Percentiles rank a stretch among this genome's conserved stretches.
These are phyloP conservation scores for Sphaerophoria rueppellii DNA, from an alignment of 2,888 invertebrate genomes.

Conservation along the genomic window DNA sequence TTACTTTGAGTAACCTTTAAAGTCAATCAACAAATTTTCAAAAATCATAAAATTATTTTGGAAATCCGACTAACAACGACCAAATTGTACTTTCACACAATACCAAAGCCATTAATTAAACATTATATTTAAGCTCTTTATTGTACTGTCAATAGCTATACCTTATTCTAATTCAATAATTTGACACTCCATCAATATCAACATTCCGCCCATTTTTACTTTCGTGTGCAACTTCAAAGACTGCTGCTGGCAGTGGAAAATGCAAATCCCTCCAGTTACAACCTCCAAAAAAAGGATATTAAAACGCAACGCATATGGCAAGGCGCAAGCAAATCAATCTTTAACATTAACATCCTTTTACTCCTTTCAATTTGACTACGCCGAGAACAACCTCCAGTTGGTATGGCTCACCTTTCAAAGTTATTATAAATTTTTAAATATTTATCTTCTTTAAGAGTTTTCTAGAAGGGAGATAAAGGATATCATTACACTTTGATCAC, in stretches of 20 bases:
- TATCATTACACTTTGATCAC: conserved; percentile 63
- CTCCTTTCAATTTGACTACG: conserved; percentile 20
- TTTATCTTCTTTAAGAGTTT: conserved; percentile 45
- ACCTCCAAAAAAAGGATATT: conserved; percentile 46
- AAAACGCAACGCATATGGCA: conserved; percentile 51
- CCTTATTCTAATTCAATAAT: conserved; percentile 22
- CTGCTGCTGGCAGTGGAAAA: conserved; percentile 6
- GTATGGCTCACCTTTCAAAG: conserved; percentile 26
- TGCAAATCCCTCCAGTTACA: conserved; percentile 44
- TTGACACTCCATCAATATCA: conserved; percentile 47
- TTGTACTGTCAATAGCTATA: too few relatives aligned
- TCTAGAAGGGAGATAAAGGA: conserved; percentile 51
- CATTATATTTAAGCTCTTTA: too few relatives aligned
- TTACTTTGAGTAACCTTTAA: too few relatives aligned
- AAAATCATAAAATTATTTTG: too few relatives aligned
- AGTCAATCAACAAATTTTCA: too few relatives aligned
- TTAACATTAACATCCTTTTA: conserved; percentile 57
- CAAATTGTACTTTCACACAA: too few relatives aligned
- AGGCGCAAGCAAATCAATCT: conserved; percentile 68
- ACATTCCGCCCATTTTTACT: conserved; percentile 59
- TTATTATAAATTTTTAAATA: conserved; percentile 49
- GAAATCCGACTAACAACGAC: too few relatives aligned
- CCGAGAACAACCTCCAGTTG: background rate
- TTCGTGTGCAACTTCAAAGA: background rate
- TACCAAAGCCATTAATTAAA: too few relatives aligned